Conservation (phyloP, 1,140 invertebrate species). For the Schlechtendalia chinensis region DNA sequence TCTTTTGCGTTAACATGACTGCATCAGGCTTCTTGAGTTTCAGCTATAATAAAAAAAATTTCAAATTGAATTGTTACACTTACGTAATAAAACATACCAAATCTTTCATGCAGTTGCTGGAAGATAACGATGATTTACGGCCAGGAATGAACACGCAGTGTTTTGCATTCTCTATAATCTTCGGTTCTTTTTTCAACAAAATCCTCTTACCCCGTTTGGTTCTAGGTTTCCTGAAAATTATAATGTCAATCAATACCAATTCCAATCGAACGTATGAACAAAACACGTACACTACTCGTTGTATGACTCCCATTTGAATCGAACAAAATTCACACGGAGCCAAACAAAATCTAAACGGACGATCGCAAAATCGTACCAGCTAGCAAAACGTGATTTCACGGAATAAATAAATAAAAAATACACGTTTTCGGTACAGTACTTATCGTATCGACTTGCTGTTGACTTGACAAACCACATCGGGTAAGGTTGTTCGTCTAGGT, state of each 20-base stretch:
- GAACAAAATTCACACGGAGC: too few relatives aligned
- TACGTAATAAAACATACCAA: slow-evolving; percentile 62
- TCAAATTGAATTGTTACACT: slow-evolving; percentile 4
- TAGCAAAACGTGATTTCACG: too few relatives aligned
- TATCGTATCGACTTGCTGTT: too few relatives aligned
- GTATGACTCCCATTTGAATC: slow-evolving; percentile 54
- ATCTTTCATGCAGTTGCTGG: slow-evolving; percentile 80
- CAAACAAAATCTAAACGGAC: too few relatives aligned
- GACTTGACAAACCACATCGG: too few relatives aligned
- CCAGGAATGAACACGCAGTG: slow-evolving; percentile 82
- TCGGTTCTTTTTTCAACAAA: slow-evolving; percentile 77
- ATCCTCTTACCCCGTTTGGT: slow-evolving; percentile 84
- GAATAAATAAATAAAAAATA: too few relatives aligned
- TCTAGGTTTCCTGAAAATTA: slow-evolving; percentile 61
- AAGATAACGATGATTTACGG: slow-evolving; percentile 74
- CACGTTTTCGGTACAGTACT: too few relatives aligned
- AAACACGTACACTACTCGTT: slow-evolving; percentile 58
- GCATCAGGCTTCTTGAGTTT: slow-evolving; percentile 83
- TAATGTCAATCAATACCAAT: slow-evolving; percentile 4
- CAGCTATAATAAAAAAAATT: slow-evolving; percentile 59
- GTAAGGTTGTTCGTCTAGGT: too few relatives aligned
- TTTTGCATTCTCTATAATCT: slow-evolving; percentile 86
- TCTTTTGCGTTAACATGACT: slow-evolving; percentile 73
- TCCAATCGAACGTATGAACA: not conserved
- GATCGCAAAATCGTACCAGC: too few relatives aligned